Conservation (phyloP, 2,888 invertebrate species). For the Automeris io region DNA sequence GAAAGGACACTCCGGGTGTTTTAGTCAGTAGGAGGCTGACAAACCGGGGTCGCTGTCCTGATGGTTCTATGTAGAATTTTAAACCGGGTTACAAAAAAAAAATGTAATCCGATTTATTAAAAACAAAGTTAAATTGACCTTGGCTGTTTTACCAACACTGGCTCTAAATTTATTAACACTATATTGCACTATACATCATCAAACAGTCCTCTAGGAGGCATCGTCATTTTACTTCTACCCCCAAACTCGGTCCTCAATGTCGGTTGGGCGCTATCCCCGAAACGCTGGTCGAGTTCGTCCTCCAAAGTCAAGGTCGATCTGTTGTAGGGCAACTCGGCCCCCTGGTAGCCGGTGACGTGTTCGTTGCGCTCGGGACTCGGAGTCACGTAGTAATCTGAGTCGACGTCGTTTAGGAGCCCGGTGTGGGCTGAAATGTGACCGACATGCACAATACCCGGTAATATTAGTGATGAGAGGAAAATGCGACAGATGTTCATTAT, state of each 20-base stretch:
- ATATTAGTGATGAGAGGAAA: slow-evolving; percentile 30
- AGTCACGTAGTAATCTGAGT: slow-evolving; percentile 83
- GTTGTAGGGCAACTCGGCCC: slow-evolving; percentile 46
- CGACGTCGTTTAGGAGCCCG: slow-evolving; percentile 87
- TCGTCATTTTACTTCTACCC: slow-evolving; percentile 73
- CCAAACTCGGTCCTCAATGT: slow-evolving; percentile 44
- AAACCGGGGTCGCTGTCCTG: no score
- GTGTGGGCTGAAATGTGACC: slow-evolving; percentile 80
- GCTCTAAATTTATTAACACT: not conserved
- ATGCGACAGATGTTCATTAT: slow-evolving; percentile 10
- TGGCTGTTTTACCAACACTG: no score
- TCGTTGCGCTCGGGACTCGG: slow-evolving; percentile 52
- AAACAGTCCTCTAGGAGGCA: slow-evolving; percentile 87
- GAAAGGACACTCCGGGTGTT: no score
- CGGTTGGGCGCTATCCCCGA: slow-evolving; percentile 79
- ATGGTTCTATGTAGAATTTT: no score
- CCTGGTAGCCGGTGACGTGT: slow-evolving; percentile 37
- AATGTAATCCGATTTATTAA: no score
- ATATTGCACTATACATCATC: slow-evolving; percentile 82
- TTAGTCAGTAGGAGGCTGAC: no score
- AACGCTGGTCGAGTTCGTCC: slow-evolving; percentile 80
- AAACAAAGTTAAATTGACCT: no score
- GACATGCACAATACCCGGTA: slow-evolving; percentile 68
- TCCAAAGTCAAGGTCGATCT: slow-evolving; percentile 38
- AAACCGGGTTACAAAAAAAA: no score